Evolutionary conservation across 2,888 invertebrate species (phyloP).

Genomic region (Elysia crispata): DNA sequence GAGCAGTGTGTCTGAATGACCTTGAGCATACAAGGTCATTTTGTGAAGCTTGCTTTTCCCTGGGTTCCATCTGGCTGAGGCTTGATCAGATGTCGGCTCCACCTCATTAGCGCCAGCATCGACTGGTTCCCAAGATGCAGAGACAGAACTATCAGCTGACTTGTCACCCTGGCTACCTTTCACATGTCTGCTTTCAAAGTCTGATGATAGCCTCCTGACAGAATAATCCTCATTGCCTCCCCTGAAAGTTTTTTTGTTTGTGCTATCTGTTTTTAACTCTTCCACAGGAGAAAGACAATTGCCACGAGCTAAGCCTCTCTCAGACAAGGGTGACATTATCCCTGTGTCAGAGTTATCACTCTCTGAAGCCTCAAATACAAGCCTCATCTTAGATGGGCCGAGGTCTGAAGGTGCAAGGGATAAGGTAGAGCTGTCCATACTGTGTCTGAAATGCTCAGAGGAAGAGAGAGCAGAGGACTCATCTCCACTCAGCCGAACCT

Average conservation of each 20-base stretch:
- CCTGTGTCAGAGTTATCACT: constrained; percentile 44
- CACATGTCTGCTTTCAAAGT: not conserved
- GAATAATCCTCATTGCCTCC: not conserved
- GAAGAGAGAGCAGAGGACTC: constrained; percentile 38
- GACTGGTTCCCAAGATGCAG: not conserved
- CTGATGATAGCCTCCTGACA: not conserved
- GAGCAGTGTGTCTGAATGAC: constrained; percentile 69
- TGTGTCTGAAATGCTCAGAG: constrained; percentile 11
- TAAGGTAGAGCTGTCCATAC: not conserved
- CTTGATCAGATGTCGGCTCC: not conserved
- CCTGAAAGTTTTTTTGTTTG: not conserved
- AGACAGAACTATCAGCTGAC: not conserved
- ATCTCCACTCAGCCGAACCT: constrained; percentile 12
- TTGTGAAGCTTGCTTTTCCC: constrained; percentile 60
- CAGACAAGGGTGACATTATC: constrained; percentile 27
- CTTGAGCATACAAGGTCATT: constrained; percentile 68
- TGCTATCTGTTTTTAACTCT: not conserved
- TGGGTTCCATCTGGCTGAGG: constrained; percentile 53
- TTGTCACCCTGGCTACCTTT: not conserved
- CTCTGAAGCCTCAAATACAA: constrained; percentile 42
- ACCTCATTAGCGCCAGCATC: not conserved
- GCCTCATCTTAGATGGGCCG: constrained; percentile 16
- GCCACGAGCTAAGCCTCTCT: not conserved
- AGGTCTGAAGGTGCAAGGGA: constrained; percentile 24
- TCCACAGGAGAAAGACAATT: constrained; percentile 24